Base-by-base conservation (phyloP, 2,888 invertebrate species). In the Ophioninae sp. region DNA sequence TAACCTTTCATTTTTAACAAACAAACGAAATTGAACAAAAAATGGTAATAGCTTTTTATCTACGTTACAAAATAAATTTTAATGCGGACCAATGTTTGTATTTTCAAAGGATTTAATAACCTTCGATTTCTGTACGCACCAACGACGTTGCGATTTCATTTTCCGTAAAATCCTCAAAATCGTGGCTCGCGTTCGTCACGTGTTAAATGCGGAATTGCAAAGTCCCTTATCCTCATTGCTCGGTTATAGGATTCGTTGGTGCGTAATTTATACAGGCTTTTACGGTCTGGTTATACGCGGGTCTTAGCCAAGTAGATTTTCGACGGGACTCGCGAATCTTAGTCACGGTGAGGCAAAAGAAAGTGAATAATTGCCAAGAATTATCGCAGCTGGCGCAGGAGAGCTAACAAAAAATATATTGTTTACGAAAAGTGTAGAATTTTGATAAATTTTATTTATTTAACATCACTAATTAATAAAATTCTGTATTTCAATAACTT, bases 281-380 rank as follows among this genome's bases (percentile, higher is more conserved):
- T 62, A 79, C 78, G 70, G 64, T 72, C 73, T 30, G 57, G 70
- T 59, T 64, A 65, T 41, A 30, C 59, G 39, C 7, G 67, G 30
- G 50, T 30, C 59, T 68, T 37, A 5, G 73, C 44, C 73, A 61
- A 72, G 59, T 37, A 61, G 39, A 44, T 64, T 65, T n/a, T 30
- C 39, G 67, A 20, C 73, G 68, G 61, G 44, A 68, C 57, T 21
- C 59, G 30, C 2, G 59, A 73, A 61, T 67, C 37, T 59, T 61
- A 56, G 79, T 59, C n/a, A 59, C 65, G 30, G 10, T 65, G 67
- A 61, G 41, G 23, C 50, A 79, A 79, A 73, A 73, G 67, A 59
- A 79, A 57, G 65, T 79, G 79, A 67, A 79, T 74, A 67, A 79
- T 59, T n/a, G 73, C 79, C 67, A 79, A 39, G 39, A 79, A 79